Percentiles rank a stretch among this genome's conserved stretches.
phyloP scores from a whole-genome alignment of 1,140 invertebrate genomes.

The Diabrotica undecimpunctata region DNA sequence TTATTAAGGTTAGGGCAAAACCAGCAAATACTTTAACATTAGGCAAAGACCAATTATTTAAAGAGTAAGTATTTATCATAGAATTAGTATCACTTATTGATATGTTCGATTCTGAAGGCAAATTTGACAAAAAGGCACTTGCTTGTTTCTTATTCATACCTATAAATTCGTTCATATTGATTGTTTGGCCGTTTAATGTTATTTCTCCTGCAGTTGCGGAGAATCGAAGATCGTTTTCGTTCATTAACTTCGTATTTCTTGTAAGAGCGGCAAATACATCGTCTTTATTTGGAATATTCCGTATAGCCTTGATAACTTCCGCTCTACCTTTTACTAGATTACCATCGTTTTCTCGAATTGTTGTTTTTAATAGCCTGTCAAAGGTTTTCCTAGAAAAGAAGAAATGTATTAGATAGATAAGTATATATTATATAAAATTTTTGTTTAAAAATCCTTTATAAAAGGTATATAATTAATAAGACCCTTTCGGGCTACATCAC shows the following conservation, averaged over 20 bases:
- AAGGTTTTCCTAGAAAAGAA: slow-evolving; percentile 39
- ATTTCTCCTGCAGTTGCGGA: slow-evolving; percentile 32
- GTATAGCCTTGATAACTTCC: slow-evolving; percentile 41
- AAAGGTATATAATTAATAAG: no score
- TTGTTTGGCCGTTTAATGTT: slow-evolving; percentile 33
- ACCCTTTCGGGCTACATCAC: no score
- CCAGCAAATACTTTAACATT: slow-evolving; percentile 6
- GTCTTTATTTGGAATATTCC: slow-evolving; percentile 36
- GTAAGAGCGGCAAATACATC: slow-evolving; percentile 41
- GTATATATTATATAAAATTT: not conserved
- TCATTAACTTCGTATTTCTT: slow-evolving; percentile 36
- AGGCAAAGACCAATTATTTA: not conserved
- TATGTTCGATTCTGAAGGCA: slow-evolving; percentile 21
- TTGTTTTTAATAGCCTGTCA: slow-evolving; percentile 37
- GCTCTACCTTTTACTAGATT: slow-evolving; percentile 31
- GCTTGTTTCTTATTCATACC: slow-evolving; percentile 25
- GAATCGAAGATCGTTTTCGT: slow-evolving; percentile 35
- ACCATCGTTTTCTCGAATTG: slow-evolving; percentile 31
- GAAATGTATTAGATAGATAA: not conserved
- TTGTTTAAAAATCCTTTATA: no score
- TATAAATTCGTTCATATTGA: slow-evolving; percentile 37
- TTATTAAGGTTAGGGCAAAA: slow-evolving; percentile 6
- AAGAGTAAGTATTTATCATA: not conserved
- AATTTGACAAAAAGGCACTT: slow-evolving; percentile 20
- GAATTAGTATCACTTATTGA: not conserved